These are phyloP conservation scores for Indri indri DNA, from an alignment of 2,113 vertebrate genomes.

Conservation along the genomic window DNA sequence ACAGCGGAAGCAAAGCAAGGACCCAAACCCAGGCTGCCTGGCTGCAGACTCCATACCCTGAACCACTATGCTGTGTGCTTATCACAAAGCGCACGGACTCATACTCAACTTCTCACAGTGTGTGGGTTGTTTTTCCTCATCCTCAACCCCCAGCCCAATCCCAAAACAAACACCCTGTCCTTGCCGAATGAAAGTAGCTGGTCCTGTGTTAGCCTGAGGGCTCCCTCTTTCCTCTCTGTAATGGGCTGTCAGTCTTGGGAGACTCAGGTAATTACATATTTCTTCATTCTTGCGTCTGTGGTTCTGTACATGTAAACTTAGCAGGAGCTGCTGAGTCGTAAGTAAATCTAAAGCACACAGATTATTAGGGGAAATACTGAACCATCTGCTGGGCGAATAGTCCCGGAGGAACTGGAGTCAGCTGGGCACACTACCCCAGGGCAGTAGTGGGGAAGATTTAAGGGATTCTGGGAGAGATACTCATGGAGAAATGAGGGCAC, in stretches of 20 bases:
- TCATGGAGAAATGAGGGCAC: background rate
- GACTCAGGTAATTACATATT: conserved; percentile 66
- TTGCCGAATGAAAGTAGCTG: background rate
- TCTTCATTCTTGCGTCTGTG: conserved; percentile 69
- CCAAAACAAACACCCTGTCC: no score
- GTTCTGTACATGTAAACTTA: conserved; percentile 54
- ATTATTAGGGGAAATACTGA: conserved; percentile 78
- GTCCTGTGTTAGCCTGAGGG: background rate
- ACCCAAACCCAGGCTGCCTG: background rate
- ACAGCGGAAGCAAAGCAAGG: background rate
- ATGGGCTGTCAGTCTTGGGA: background rate
- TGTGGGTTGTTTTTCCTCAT: background rate
- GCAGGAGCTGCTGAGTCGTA: conserved; percentile 70
- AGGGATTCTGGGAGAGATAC: conserved; percentile 46
- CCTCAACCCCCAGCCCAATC: background rate
- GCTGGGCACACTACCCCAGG: background rate
- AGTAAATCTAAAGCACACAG: conserved; percentile 74
- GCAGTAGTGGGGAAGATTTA: conserved; percentile 7
- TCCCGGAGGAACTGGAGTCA: conserved; percentile 71
- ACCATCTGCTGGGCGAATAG: conserved; percentile 78
- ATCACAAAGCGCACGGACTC: background rate
- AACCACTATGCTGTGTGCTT: background rate
- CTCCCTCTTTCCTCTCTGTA: conserved; percentile 49
- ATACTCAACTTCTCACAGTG: background rate
- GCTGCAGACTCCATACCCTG: background rate